Evolutionary conservation across 1,140 invertebrate species (phyloP), one percentile per base, ranked within the genome.

Genomic region (Popillia japonica): DNA sequence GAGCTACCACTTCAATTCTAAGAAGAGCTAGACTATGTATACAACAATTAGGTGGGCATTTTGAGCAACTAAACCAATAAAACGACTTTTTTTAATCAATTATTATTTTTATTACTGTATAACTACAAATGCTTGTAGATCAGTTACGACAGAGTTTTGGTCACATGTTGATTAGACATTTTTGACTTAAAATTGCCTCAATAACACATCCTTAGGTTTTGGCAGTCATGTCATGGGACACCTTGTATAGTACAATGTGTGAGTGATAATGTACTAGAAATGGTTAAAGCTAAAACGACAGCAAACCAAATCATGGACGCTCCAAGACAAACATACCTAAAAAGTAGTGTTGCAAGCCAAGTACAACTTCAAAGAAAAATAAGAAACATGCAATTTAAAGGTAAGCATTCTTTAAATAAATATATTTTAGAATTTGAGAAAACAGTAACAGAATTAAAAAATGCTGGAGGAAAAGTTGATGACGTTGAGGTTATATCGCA

Each of bases 221-320:
- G n/a, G n/a, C n/a, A n/a, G n/a, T n/a, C n/a, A n/a, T n/a, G n/a
- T n/a, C n/a, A n/a, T n/a, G n/a, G n/a, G n/a, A n/a, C n/a, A n/a
- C n/a, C n/a, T n/a, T n/a, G n/a, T n/a, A 48, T 72, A 40, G 64
- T 72, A 22, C 64, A 72, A 9, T 72, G 64, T 22, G 1, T 72
- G 64, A 40, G 20, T 72, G 9, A 14, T 72, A 72, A 72, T 9
- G 64, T 72, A 11, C 34, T 72, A 10, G 64, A 72, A 72, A 72
- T 72, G 64, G 20, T 72, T 23, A 72, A 72, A 20, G 64, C 9
- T 22, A 72, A 2, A 72, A 72, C 9, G 9, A 72, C 20, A 23
- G 2, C 64, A 2, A 72, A 74, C 20, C 61, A 78, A 74, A 74
- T 74, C 22, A 40, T 74, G 6, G 68, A 78, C 48, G 14, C 40